Evolutionary conservation across 2,113 vertebrate species (phyloP), one percentile per base, ranked within the genome.

Genomic region (Nerophis lumbriciformis): DNA sequence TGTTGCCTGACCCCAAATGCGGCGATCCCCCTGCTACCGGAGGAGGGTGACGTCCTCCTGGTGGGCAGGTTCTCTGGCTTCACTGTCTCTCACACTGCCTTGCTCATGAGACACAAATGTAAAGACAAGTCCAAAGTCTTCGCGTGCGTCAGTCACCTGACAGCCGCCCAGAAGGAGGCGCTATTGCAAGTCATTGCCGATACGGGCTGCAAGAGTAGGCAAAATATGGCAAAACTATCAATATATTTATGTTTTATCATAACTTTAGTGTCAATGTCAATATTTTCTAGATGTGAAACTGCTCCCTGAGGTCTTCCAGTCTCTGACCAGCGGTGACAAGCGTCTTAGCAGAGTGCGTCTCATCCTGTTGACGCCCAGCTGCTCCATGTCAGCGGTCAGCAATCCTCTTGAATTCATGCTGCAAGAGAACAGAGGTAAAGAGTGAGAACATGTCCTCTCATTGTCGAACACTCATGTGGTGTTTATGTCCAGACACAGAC

Each of bases 371-470:
- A 82, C 90, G 4, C 94, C 95, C 39, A 92, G 78, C 1, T 95
- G 93, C 70, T 98, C 95, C 44, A 77, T 88, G 66, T 89, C 94
- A 57, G 94, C 93, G 28, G 78, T 91, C 76, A 91, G 92, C 70
- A 93, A 95, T 72, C 94, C 94, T 11, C 78, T 95, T 13, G 92
- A 96, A 42, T 93, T 94, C 68, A 91, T 97, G 76, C 80, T 96
- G 80, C 90, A 82, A 81, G 94, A 95, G 67, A 82, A 90, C 2
- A 79, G 89, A 93, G 93, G 95, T 96, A 91, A 14, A 1, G 8
- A 12, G 1, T 11, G 35, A 21, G 9, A 8, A 5, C 4, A 19
- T 48, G 1, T 36, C 1, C 10, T 39, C 7, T 5, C 6, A 8
- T 3, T 11, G 19, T 37, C 38, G n/a, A 4, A 56, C 9, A 1